Conservation (phyloP, 1,140 invertebrate genomes). For the Drosophila auraria region DNA sequence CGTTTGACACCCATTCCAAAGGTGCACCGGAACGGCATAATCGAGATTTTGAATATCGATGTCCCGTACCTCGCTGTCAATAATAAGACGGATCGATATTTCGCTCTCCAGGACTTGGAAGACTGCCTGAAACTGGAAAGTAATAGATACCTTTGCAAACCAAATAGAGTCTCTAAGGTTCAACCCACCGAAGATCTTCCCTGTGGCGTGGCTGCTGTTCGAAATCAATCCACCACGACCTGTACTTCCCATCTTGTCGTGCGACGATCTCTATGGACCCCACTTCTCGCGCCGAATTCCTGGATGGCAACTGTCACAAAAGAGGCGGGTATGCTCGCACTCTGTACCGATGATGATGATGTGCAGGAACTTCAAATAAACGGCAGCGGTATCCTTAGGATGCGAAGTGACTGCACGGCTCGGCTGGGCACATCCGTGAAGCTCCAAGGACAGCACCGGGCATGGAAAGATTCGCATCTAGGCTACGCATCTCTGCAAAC, state of each 20-base stretch:
- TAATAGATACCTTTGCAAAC: background rate
- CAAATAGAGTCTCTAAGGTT: background rate
- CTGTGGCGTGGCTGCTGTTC: conserved; percentile 3
- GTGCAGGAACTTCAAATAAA: background rate
- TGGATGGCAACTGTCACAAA: conserved; percentile 5
- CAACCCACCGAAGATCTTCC: background rate
- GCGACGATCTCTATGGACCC: background rate
- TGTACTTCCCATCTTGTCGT: background rate
- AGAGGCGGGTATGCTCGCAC: background rate
- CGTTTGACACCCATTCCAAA: conserved; percentile 13
- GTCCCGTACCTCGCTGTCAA: background rate
- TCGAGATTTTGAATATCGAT: background rate
- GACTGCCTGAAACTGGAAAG: background rate
- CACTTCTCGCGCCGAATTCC: conserved; percentile 3
- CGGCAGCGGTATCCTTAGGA: conserved; percentile 3
- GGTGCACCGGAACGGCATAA: background rate
- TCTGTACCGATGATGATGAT: background rate
- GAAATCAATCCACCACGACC: background rate
- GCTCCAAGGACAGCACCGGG: background rate
- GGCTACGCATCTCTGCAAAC: background rate
- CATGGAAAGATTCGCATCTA: background rate
- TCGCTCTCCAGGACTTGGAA: background rate
- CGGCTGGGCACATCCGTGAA: background rate
- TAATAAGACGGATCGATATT: background rate
- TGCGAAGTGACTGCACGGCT: conserved; percentile 3